These are phyloP conservation scores for Dendrophyllia cribrosa DNA, from an alignment of 64 coral and sea anemone species.

Conservation along the genomic window DNA sequence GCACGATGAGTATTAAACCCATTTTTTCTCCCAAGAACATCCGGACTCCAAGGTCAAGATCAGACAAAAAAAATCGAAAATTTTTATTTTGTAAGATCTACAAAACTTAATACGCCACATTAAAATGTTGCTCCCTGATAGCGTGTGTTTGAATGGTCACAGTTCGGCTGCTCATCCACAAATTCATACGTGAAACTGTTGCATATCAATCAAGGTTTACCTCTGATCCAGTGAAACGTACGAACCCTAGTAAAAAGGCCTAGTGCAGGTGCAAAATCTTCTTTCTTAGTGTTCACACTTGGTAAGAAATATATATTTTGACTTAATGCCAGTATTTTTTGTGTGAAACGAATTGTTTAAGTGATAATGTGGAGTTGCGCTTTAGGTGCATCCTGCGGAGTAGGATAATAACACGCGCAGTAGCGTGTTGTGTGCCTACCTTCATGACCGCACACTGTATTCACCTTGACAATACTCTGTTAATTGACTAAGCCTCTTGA, in stretches of 20 bases:
- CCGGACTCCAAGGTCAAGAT: not conserved
- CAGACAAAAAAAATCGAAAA: not conserved
- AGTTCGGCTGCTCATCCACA: not conserved
- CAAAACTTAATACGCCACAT: too few relatives aligned
- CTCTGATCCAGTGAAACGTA: too few relatives aligned
- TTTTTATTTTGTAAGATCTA: not conserved
- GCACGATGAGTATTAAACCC: not conserved
- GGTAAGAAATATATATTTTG: too few relatives aligned
- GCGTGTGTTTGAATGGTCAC: not conserved
- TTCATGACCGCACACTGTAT: not conserved
- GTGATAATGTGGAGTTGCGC: too few relatives aligned
- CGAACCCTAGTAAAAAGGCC: too few relatives aligned
- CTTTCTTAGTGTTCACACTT: too few relatives aligned
- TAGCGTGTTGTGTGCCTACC: not conserved
- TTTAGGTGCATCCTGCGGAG: too few relatives aligned
- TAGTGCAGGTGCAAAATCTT: too few relatives aligned
- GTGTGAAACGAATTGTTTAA: too few relatives aligned
- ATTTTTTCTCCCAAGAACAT: not conserved
- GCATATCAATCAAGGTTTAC: too few relatives aligned
- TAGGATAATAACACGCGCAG: not conserved
- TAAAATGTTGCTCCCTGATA: too few relatives aligned
- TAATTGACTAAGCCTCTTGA: slow-evolving; percentile 47
- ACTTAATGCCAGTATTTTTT: too few relatives aligned
- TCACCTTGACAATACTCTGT: not conserved
- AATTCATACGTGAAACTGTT: not conserved